Evolutionary conservation across 2,888 invertebrate species (phyloP).

Genomic region (Drosophila anceps): DNA sequence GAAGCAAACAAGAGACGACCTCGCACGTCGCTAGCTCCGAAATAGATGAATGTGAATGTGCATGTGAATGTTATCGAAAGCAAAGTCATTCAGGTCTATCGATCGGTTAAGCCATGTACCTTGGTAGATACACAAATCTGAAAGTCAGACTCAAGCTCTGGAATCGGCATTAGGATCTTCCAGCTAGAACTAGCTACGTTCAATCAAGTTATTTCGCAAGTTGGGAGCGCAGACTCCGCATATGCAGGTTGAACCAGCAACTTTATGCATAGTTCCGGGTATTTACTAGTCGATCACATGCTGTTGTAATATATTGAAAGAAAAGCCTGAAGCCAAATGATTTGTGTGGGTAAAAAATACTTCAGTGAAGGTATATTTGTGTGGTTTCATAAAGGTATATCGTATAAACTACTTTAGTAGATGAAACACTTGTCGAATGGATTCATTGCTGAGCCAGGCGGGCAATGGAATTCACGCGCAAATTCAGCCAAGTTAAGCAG

Average conservation of each 20-base stretch:
- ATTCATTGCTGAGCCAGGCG: conserved; percentile 81
- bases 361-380: neutral
- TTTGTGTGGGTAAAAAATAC: neutral
- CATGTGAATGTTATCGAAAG: neutral
- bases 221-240: neutral
- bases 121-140: no score
- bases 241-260: neutral
- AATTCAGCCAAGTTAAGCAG: conserved; percentile 79
- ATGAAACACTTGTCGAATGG: conserved; percentile 79
- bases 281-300: no score
- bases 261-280: neutral
- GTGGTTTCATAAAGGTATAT: neutral
- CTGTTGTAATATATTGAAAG: neutral
- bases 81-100: neutral
- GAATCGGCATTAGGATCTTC: no score
- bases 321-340: neutral
- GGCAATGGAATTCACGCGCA: conserved; percentile 79
- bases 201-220: no score
- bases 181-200: no score
- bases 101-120: no score
- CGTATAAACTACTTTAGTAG: conserved; percentile 56
- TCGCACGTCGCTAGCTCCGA: neutral
- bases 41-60: no score
- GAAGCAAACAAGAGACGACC: conserved; percentile 57
- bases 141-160: no score